Percentiles rank a stretch among this genome's conserved stretches.
phyloP scores from a whole-genome alignment of 2,888 invertebrate species.

The Odontothrips loti region DNA sequence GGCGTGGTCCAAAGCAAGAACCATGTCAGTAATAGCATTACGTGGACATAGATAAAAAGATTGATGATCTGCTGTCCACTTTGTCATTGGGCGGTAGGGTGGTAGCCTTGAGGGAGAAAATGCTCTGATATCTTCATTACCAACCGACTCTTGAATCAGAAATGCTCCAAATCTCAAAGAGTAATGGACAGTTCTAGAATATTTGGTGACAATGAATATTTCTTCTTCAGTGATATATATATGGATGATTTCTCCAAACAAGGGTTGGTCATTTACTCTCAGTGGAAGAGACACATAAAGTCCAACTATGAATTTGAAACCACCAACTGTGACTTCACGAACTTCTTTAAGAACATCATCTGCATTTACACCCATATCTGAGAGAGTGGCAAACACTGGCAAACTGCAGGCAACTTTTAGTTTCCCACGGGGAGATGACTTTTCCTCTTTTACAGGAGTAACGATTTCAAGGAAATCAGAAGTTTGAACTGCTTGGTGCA shows the following conservation, averaged over 20 bases:
- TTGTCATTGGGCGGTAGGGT: neutral
- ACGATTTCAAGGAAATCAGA: neutral
- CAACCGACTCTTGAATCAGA: neutral
- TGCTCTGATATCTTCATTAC: neutral
- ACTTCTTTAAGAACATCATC: neutral
- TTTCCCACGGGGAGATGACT: neutral
- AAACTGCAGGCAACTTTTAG: neutral
- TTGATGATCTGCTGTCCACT: neutral
- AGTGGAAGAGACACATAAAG: neutral
- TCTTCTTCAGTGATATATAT: too few relatives aligned
- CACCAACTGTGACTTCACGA: neutral
- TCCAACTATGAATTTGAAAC: neutral
- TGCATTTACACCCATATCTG: neutral
- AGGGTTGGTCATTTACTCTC: neutral
- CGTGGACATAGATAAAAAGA: neutral
- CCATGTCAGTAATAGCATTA: neutral
- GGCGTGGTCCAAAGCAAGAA: fast-evolving
- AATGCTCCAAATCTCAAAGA: neutral
- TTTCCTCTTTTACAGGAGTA: neutral
- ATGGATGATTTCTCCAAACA: neutral
- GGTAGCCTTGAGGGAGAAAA: fast-evolving
- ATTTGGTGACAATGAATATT: too few relatives aligned
- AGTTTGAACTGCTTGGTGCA: neutral
- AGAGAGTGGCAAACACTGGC: neutral
- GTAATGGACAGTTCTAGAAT: neutral